Conservation (phyloP, 2,797 vertebrate genomes). For the Oceanodroma leucorhoa region DNA sequence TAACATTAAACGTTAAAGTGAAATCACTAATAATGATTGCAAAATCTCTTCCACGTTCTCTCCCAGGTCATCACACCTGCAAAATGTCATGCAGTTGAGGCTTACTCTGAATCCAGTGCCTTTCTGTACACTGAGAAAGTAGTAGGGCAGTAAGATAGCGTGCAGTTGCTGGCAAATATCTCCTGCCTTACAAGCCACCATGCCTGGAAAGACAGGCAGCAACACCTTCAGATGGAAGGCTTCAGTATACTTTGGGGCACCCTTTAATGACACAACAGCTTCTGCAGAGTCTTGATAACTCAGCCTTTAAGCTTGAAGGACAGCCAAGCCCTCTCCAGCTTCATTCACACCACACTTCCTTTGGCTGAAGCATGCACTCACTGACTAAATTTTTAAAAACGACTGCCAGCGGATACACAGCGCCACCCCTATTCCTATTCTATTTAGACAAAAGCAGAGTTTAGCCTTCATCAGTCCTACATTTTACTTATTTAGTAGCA, state of each 20-base stretch:
- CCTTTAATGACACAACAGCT: not conserved
- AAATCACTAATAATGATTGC: not conserved
- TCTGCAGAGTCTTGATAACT: not conserved
- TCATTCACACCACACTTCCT: not conserved
- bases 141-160: not conserved
- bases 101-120: not conserved
- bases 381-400: not conserved
- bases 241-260: not conserved
- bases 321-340: not conserved
- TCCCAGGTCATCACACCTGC: not conserved
- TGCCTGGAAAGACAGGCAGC: not conserved
- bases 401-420: not conserved
- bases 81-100: not conserved
- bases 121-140: not conserved
- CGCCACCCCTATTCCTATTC: not conserved
- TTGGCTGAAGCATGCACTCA: not conserved
- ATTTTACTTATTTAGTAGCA: not conserved
- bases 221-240: not conserved
- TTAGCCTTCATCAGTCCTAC: not conserved
- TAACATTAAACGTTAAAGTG: not conserved
- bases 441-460: not conserved
- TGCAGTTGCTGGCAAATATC: not conserved
- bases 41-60: not conserved
- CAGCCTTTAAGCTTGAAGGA: not conserved
- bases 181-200: not conserved